Evolutionary conservation across 2,113 vertebrate genomes (phyloP), one percentile per base, ranked within the genome.

Genomic region (Platanista minor): DNA sequence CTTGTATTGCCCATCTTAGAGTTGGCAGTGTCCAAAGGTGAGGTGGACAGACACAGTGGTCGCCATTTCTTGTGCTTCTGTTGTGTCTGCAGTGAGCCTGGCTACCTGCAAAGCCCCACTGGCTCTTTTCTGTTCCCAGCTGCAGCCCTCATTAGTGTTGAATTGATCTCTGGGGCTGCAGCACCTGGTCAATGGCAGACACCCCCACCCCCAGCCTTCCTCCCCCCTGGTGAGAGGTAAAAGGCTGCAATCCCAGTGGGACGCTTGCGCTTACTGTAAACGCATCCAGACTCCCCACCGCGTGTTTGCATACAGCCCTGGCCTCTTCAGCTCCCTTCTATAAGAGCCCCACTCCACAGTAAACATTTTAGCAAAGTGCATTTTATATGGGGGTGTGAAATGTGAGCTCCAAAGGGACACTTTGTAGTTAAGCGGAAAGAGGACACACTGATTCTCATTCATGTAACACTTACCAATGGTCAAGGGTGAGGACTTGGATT

Each of bases 111-210:
- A 33, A 96, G 29, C 95, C 96, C 91, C 59, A 92, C 75, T 78
- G 71, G 57, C 46, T 97, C 64, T 46, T 80, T 61, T 97, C 84
- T 29, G 39, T 77, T 96, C 6, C 17, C 87, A 94, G 93, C 91
- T 95, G 87, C 95, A 23, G 52, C 67, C 43, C 82, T 97, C 96
- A 61, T 96, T 97, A 96, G 86, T 92, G 94, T 89, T 83, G 52
- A 1, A 17, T 98, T 97, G 97, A 98, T 98, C 98, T 97, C 88
- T 97, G 84, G 88, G 96, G 49, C 94, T 97, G 72, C 14, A 8
- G 95, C 95, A 97, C 95, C 41, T 0, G 23, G 94, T 97, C 97
- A 97, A 95, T 96, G 92, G 87, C 89, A 97, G 36, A 62, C 52
- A 39, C 33, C 49, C 36, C 52, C 15, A 2, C 39, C 54, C 2